Conservation (phyloP, 2,888 invertebrate species). For the Caprella mutica region DNA sequence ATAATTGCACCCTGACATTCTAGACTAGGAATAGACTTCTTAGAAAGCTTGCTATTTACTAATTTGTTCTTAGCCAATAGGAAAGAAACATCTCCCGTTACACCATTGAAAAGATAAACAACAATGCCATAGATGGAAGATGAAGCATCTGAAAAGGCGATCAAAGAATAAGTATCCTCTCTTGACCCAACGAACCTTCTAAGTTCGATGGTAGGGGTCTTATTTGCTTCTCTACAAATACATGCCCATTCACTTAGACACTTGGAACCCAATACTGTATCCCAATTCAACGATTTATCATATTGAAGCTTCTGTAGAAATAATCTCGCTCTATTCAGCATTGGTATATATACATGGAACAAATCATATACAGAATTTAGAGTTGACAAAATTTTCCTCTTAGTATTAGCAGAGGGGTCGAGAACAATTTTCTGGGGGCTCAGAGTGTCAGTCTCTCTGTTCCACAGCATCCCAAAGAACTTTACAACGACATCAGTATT, state of each 20-base stretch:
- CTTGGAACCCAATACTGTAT: not conserved
- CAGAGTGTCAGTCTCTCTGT: not conserved
- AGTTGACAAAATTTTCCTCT: not conserved
- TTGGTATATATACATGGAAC: not conserved
- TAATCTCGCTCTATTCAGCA: not conserved
- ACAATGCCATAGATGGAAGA: constrained; percentile 2
- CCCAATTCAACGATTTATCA: not conserved
- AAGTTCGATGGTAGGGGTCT: not conserved
- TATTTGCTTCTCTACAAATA: not conserved
- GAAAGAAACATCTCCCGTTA: not conserved
- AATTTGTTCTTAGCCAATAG: constrained; percentile 1
- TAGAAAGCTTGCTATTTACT: not conserved
- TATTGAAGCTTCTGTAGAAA: not conserved
- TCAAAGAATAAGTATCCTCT: not conserved
- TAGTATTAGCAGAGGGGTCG: not conserved
- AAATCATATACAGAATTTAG: not conserved
- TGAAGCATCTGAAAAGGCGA: constrained; percentile 1
- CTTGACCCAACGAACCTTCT: not conserved
- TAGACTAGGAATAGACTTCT: not conserved
- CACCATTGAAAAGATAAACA: not conserved
- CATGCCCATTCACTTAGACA: not conserved
- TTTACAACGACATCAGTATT: too few relatives aligned
- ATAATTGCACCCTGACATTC: not conserved
- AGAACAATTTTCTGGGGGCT: not conserved
- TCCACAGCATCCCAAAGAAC: not conserved